Conservation (phyloP, 2,888 invertebrate genomes). For the Morpho deidamia region DNA sequence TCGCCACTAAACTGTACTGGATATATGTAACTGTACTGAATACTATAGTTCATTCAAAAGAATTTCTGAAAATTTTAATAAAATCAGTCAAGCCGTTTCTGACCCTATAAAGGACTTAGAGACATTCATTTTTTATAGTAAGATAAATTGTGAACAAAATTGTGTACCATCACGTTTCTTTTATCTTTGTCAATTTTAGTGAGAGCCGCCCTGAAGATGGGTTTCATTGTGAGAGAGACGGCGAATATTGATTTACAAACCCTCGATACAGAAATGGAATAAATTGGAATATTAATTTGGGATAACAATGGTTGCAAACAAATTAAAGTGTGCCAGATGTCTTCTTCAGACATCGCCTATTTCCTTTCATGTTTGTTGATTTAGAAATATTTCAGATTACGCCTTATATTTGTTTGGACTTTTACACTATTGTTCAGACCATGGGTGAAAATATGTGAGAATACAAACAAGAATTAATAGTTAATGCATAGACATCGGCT, state of each 20-base stretch:
- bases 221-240: constrained; percentile 41
- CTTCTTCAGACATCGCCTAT: constrained; percentile 56
- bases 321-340: constrained; percentile 76
- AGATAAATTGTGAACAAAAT: too few relatives aligned
- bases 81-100: too few relatives aligned
- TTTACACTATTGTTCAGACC: neutral
- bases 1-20: too few relatives aligned
- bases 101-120: too few relatives aligned
- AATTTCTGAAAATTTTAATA: too few relatives aligned
- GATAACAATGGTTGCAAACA: constrained; percentile 73
- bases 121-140: too few relatives aligned
- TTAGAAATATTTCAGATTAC: constrained; percentile 27
- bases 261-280: constrained; percentile 73
- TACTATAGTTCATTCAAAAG: too few relatives aligned
- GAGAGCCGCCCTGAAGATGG: constrained; percentile 15
- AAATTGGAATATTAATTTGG: constrained; percentile 78
- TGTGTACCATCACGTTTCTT: too few relatives aligned
- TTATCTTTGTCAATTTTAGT: neutral
- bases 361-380: constrained; percentile 57
- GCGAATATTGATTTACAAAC: constrained; percentile 69
- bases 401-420: neutral
- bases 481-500: too few relatives aligned
- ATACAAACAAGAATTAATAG: neutral
- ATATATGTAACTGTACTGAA: too few relatives aligned
- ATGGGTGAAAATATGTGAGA: neutral